A percentile compares a stretch with the other conserved stretches of the same genome.
These are phyloP conservation scores for Varanus komodoensis DNA, from an alignment of 2,113 vertebrate species.

Conservation along the genomic window DNA sequence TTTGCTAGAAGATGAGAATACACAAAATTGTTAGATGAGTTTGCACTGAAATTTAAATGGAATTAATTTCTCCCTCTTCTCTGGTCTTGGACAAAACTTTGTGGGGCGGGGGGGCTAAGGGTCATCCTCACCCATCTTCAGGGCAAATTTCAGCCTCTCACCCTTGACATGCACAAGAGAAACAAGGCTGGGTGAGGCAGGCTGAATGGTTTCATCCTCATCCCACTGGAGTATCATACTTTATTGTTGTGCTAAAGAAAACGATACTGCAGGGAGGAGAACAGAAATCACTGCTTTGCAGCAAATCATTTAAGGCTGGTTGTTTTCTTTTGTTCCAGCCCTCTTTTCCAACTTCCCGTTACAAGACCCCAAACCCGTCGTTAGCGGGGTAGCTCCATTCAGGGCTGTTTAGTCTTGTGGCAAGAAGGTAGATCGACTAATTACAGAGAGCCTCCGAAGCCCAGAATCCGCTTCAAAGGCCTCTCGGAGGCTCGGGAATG, in stretches of 20 bases:
- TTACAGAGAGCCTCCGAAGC: slow-evolving; percentile 16
- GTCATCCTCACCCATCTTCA: not conserved
- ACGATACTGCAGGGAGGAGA: not conserved
- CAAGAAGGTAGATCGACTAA: slow-evolving; percentile 40
- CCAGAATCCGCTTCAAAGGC: slow-evolving; percentile 28
- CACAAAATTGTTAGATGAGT: too few species aligned
- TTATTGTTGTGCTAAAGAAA: not conserved
- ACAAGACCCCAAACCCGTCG: slow-evolving; percentile 21
- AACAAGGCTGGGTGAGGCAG: not conserved
- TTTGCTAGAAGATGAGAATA: too few species aligned
- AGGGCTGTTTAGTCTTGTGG: slow-evolving; percentile 16
- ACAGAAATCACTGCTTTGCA: slow-evolving; percentile 38
- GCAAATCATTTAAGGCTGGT: slow-evolving; percentile 9
- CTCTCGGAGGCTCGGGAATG: slow-evolving; percentile 7
- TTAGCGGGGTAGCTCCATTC: slow-evolving; percentile 10
- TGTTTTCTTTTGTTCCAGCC: slow-evolving; percentile 39
- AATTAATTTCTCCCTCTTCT: not conserved
- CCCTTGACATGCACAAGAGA: not conserved
- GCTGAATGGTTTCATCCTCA: not conserved
- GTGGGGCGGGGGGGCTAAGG: not conserved
- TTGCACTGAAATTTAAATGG: too few species aligned
- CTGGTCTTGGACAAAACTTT: too few species aligned
- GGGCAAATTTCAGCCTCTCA: not conserved
- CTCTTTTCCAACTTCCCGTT: slow-evolving; percentile 31
- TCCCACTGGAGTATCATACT: not conserved